These are phyloP conservation scores for Nycteola revayana DNA, from an alignment of 2,888 invertebrate genomes.

Conservation along the genomic window DNA sequence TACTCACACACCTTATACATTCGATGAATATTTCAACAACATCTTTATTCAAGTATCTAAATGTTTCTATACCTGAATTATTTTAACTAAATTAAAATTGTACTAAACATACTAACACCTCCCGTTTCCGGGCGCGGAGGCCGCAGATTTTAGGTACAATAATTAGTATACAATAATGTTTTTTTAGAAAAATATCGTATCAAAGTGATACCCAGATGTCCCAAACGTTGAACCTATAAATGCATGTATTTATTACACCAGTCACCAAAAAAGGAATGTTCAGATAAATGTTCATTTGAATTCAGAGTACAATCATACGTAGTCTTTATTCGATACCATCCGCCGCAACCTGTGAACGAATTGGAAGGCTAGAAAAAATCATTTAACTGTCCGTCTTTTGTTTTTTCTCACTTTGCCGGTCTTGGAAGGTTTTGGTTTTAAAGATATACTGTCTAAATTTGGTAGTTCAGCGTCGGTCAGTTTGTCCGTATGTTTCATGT, in stretches of 20 bases:
- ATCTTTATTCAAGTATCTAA: slow-evolving; percentile 48
- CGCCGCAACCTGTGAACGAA: slow-evolving; percentile 65
- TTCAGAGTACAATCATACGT: slow-evolving; percentile 20
- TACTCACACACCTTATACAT: too few species aligned
- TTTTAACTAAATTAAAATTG: slow-evolving; percentile 70
- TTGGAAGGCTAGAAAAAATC: slow-evolving; percentile 71
- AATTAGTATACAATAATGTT: too few species aligned
- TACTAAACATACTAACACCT: slow-evolving; percentile 68
- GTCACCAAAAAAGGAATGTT: slow-evolving; percentile 66
- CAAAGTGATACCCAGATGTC: slow-evolving; percentile 30
- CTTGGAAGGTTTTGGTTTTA: slow-evolving; percentile 55
- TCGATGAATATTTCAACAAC: slow-evolving; percentile 36
- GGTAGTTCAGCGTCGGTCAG: slow-evolving; percentile 54
- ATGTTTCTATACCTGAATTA: slow-evolving; percentile 51
- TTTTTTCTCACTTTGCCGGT: slow-evolving; percentile 61
- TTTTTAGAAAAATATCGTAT: slow-evolving; percentile 55
- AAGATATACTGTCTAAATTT: slow-evolving; percentile 63
- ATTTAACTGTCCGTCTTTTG: slow-evolving; percentile 70
- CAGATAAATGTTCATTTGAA: slow-evolving; percentile 6
- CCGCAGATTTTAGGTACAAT: slow-evolving; percentile 40
- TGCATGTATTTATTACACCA: slow-evolving; percentile 59
- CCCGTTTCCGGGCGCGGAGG: slow-evolving; percentile 37
- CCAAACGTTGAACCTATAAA: slow-evolving; percentile 41
- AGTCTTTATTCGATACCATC: slow-evolving; percentile 38
- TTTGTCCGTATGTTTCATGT: slow-evolving; percentile 27